Percentiles rank a stretch among this genome's conserved stretches.
Conservation (phyloP, 37 sponge, comb jelly and placozoan species). For the Axinella damicornis region DNA sequence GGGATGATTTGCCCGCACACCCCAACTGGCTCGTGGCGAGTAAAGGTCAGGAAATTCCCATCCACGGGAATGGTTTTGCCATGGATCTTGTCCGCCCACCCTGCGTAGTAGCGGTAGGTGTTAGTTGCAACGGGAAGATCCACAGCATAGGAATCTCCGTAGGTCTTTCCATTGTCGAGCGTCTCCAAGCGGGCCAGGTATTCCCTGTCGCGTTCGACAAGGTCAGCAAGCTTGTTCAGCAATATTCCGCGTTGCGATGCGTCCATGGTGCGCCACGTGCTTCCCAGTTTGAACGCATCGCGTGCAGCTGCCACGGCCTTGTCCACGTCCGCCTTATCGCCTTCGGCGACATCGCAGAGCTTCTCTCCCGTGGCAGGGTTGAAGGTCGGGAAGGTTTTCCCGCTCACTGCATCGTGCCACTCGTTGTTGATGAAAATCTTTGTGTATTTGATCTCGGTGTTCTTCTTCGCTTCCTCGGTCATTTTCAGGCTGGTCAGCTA, state of each 20-base stretch:
- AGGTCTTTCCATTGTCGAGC: conserved; percentile 96
- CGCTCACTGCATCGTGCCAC: conserved; percentile 89
- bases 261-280: conserved; percentile 95
- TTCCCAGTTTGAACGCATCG: conserved; percentile 88
- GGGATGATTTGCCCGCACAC: conserved; percentile 96
- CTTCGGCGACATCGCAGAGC: conserved; percentile 96
- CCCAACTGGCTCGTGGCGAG: conserved; percentile 98
- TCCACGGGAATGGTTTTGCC: conserved; percentile 97
- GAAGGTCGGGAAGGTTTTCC: conserved; percentile 91
- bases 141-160: conserved; percentile 49
- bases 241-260: conserved; percentile 92
- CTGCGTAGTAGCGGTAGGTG: conserved; percentile 93
- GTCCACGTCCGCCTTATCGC: conserved; percentile 98
- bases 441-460: conserved; percentile 77
- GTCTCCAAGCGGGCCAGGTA: conserved; percentile 94
- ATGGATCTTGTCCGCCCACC: conserved; percentile 98
- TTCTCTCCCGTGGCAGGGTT: conserved; percentile 95
- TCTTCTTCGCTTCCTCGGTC: too few relatives aligned
- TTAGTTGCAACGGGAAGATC: conserved; percentile 75
- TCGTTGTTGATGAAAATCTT: conserved; percentile 99
- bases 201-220: conserved; percentile 92
- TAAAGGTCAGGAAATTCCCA: conserved; percentile 81
- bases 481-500: too few relatives aligned
- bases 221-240: conserved; percentile 88
- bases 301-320: conserved; percentile 93